Evolutionary conservation across 2,797 vertebrate species (phyloP), one percentile per base, ranked within the genome.

Genomic region (Ispidina picta): DNA sequence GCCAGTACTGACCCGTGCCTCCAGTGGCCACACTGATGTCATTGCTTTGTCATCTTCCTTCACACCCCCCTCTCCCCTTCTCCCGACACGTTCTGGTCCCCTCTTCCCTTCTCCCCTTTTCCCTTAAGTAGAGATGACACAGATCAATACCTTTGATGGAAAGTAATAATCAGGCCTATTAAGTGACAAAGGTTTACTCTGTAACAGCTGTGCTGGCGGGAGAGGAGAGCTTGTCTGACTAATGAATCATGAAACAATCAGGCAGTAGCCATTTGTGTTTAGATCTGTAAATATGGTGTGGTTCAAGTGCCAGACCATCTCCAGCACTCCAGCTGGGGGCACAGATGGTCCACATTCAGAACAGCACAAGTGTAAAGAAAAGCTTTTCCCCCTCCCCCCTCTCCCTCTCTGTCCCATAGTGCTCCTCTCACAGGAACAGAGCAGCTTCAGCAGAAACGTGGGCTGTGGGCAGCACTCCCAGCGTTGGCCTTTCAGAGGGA

Each of bases 191-290:
- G 99, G 99, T 99, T 99, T 99, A 98, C 98, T 99, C 99, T 99
- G 99, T 98, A 99, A 99, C 99, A 99, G 99, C 99, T 99, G 99
- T 98, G 98, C 99, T 99, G 98, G 99, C 98, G 98, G 98, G 98
- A 98, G 98, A 98, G 98, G 98, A 98, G 98, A 98, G 98, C 99
- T 99, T 99, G 99, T 99, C 99, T 99, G 99, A 99, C 99, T 99
- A 99, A 99, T 99, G 99, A 99, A 99, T 99, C 99, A 99, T 99
- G 99, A 99, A 99, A 99, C 99, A 99, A 99, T 99, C 99, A 99
- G 99, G 99, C 99, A 99, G 98, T 99, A 98, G 98, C 99, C 99
- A 99, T 99, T 99, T 99, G 99, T 99, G 99, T 99, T 99, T 99
- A 99, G 99, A 99, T 99, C 99, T 99, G 99, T 99, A 99, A 99